phyloP scores from a whole-genome alignment of 2,113 vertebrate genomes.

The Thymallus thymallus region DNA sequence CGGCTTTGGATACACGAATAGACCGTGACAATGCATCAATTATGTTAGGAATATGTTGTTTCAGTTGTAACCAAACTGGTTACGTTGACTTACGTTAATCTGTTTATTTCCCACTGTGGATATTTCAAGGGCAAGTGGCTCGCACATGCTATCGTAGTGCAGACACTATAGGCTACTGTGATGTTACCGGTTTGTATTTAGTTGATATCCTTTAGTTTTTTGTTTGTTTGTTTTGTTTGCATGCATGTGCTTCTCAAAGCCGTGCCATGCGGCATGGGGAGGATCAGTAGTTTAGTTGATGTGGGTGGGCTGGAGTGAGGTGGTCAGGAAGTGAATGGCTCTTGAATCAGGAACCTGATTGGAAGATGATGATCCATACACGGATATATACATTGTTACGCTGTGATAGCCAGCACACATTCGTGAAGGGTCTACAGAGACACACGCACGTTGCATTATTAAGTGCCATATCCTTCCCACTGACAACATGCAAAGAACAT shows the following conservation, averaged over 20 bases:
- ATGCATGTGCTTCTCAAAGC: background rate
- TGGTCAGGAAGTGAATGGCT: too few relatives aligned
- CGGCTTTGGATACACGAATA: too few relatives aligned
- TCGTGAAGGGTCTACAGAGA: background rate
- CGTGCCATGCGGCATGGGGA: background rate
- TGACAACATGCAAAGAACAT: too few relatives aligned
- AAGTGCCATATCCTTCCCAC: background rate
- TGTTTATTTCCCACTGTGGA: background rate
- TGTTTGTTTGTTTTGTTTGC: background rate
- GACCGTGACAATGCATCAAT: background rate
- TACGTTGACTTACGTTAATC: background rate
- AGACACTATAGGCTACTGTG: background rate
- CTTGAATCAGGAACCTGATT: background rate
- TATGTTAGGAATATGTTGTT: background rate
- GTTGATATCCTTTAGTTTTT: background rate
- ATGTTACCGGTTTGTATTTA: background rate
- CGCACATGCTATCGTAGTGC: background rate
- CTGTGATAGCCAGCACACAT: background rate
- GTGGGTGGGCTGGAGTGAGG: background rate
- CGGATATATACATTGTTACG: background rate
- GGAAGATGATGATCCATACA: background rate
- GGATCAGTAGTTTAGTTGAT: background rate
- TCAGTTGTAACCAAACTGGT: background rate
- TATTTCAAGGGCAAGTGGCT: background rate
- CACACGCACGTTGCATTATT: background rate